Conservation (phyloP, 2,888 invertebrate species). For the Phrixothrix hirtus region DNA sequence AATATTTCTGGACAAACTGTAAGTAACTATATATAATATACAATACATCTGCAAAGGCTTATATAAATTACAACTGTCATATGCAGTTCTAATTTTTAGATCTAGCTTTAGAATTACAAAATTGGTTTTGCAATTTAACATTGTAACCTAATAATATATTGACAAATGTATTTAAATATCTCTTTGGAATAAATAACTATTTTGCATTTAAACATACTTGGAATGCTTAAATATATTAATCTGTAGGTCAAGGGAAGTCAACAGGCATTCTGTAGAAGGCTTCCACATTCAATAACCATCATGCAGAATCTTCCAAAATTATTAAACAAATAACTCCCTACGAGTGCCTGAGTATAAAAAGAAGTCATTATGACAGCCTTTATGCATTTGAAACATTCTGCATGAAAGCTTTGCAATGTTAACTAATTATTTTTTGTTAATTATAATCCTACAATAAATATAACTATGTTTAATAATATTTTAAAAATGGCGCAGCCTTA, state of each 20-base stretch:
- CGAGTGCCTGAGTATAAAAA: slow-evolving; percentile 1
- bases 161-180: slow-evolving; percentile 50
- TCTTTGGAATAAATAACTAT: slow-evolving; percentile 34
- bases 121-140: slow-evolving; percentile 43
- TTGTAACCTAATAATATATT: slow-evolving; percentile 45
- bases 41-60: slow-evolving; percentile 56
- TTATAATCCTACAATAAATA: slow-evolving; percentile 33
- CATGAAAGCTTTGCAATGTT: slow-evolving; percentile 3
- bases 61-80: slow-evolving; percentile 53
- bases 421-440: slow-evolving; percentile 27
- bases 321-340: slow-evolving; percentile 1
- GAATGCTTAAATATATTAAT: slow-evolving; percentile 50
- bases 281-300: slow-evolving; percentile 8
- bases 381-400: slow-evolving; percentile 4
- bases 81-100: slow-evolving; percentile 49
- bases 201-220: slow-evolving; percentile 41
- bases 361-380: neutral
- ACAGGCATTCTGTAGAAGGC: slow-evolving; percentile 21
- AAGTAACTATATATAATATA: slow-evolving; percentile 47
- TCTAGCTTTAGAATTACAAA: slow-evolving; percentile 53
- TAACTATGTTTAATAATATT: slow-evolving; percentile 44
- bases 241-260: slow-evolving; percentile 23
- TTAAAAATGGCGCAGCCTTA: slow-evolving; percentile 52
- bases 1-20: slow-evolving; percentile 51
- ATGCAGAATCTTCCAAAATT: slow-evolving; percentile 12